Percentiles rank a stretch among this genome's conserved stretches.
phyloP scores from a whole-genome alignment of 1,140 invertebrate species.

The Scaptomyza montana region DNA sequence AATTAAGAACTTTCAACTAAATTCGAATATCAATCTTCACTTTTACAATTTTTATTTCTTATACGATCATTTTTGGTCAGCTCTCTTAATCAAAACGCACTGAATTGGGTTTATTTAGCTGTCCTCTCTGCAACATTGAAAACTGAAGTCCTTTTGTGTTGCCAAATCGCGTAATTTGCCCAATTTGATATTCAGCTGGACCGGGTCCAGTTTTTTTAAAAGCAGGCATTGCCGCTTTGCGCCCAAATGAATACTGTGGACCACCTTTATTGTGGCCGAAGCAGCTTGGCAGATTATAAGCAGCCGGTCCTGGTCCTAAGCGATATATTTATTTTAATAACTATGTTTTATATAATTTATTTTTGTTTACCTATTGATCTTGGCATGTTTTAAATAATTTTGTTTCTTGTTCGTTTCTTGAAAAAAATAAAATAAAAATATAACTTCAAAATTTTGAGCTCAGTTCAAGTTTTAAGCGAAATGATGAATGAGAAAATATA shows the following conservation, averaged over 20 bases:
- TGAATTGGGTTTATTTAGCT: slow-evolving; percentile 23
- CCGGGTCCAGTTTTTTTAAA: slow-evolving; percentile 29
- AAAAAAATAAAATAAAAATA: neutral
- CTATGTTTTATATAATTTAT: neutral
- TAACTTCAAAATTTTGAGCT: slow-evolving; percentile 13
- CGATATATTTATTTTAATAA: neutral
- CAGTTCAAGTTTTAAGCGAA: slow-evolving; percentile 3
- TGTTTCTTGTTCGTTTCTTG: no score
- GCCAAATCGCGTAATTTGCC: slow-evolving; percentile 36
- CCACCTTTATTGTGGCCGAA: slow-evolving; percentile 29
- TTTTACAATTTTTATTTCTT: neutral
- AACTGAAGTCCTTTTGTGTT: slow-evolving; percentile 28
- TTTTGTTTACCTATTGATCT: slow-evolving; percentile 14
- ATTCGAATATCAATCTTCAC: neutral
- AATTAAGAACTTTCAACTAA: neutral
- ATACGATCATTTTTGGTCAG: neutral
- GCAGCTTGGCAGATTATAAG: slow-evolving; percentile 33
- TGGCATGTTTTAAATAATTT: slow-evolving; percentile 11
- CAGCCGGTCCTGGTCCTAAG: slow-evolving; percentile 40
- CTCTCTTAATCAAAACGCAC: slow-evolving; percentile 16
- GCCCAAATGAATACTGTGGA: slow-evolving; percentile 39
- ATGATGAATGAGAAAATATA: neutral
- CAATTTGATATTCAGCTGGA: slow-evolving; percentile 38
- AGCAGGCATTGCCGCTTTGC: slow-evolving; percentile 12
- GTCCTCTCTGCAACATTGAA: slow-evolving; percentile 23